A percentile compares a stretch with the other conserved stretches of the same genome.
These are phyloP conservation scores for Enteromius treurensis DNA, from an alignment of 2,797 vertebrate genomes.

Conservation along the genomic window DNA sequence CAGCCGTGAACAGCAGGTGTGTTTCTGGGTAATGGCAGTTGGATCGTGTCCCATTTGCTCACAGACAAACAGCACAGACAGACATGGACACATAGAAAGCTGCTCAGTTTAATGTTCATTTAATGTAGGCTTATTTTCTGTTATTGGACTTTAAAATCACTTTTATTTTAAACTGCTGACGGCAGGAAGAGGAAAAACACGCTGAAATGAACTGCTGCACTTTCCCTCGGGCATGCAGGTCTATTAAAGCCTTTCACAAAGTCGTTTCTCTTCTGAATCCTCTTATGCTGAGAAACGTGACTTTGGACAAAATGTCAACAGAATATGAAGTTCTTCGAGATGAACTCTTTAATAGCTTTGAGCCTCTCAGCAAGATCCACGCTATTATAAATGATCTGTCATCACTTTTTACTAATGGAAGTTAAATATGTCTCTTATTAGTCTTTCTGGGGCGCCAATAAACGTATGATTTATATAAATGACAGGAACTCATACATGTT, in stretches of 20 bases:
- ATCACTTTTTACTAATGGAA: constrained; percentile 76
- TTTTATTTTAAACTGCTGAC: constrained; percentile 3
- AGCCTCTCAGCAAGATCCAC: constrained; percentile 4
- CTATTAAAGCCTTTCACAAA: not conserved
- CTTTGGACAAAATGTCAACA: constrained; percentile 22
- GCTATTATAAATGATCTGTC: constrained; percentile 77
- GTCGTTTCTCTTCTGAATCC: not conserved
- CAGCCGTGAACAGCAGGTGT: constrained; percentile 40
- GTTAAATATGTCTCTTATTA: constrained; percentile 82
- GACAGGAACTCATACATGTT: constrained; percentile 79
- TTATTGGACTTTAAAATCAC: not conserved
- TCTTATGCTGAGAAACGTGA: not conserved
- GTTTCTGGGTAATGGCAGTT: constrained; percentile 35
- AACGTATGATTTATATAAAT: constrained; percentile 74
- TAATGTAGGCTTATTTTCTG: constrained; percentile 7
- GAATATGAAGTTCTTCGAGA: constrained; percentile 2
- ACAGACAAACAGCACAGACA: constrained; percentile 32
- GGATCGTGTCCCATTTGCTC: constrained; percentile 27
- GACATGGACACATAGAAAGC: constrained; percentile 25
- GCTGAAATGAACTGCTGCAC: not conserved
- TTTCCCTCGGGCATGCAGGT: constrained; percentile 6
- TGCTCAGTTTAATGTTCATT: constrained; percentile 20
- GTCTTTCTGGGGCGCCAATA: constrained; percentile 66
- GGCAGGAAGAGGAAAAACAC: not conserved
- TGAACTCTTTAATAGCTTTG: constrained; percentile 43